A percentile compares a stretch with the other conserved stretches of the same genome.
phyloP scores from a whole-genome alignment of 2,113 vertebrate genomes.

The Phylloscopus trochiloides region DNA sequence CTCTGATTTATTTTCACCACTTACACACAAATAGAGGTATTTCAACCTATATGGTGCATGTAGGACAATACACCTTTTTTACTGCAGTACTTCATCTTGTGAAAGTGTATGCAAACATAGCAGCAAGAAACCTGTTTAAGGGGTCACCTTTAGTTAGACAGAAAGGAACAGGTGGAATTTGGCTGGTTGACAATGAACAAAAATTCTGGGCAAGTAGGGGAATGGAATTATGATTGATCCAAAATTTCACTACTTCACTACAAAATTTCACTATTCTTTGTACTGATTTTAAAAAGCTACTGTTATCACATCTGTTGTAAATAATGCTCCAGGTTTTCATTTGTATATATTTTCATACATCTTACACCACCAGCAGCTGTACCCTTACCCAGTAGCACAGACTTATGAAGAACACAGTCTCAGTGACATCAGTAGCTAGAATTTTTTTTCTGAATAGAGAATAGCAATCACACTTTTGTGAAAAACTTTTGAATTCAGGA shows the following conservation, averaged over 20 bases:
- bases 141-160: slow-evolving; percentile 61
- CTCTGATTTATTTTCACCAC: slow-evolving; percentile 73
- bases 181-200: not conserved
- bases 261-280: not conserved
- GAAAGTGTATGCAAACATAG: slow-evolving; percentile 21
- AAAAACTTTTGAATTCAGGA: not conserved
- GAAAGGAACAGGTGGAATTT: not conserved
- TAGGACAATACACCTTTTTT: slow-evolving; percentile 57
- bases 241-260: not conserved
- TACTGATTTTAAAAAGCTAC: not conserved
- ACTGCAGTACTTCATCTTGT: slow-evolving; percentile 61
- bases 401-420: not conserved
- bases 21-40: slow-evolving; percentile 53
- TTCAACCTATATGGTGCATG: slow-evolving; percentile 52
- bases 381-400: not conserved
- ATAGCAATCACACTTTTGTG: not conserved
- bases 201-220: not conserved
- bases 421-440: not conserved
- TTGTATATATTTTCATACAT: not conserved
- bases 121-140: slow-evolving; percentile 1
- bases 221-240: not conserved
- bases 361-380: not conserved
- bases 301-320: not conserved
- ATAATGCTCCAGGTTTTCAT: not conserved
- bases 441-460: not conserved